These are phyloP conservation scores for Nemapogon koenigi DNA, from an alignment of 2,888 invertebrate genomes.

Conservation along the genomic window DNA sequence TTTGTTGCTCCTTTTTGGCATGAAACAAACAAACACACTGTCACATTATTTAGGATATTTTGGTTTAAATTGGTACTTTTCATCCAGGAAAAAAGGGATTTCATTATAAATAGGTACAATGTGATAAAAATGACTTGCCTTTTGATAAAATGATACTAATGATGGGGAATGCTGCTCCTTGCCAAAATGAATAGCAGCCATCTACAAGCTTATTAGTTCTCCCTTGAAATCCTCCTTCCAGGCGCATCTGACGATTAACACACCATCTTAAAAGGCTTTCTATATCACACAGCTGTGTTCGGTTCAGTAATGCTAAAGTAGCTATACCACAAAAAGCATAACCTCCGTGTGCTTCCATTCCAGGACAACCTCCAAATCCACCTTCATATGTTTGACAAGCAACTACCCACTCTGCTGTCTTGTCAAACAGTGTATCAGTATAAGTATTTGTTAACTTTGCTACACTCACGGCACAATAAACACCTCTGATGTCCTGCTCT, in stretches of 20 bases:
- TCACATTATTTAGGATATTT: no score
- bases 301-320: slow-evolving; percentile 81
- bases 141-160: slow-evolving; percentile 76
- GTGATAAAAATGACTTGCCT: slow-evolving; percentile 28
- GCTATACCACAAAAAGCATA: slow-evolving; percentile 98
- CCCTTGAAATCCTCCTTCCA: slow-evolving; percentile 97
- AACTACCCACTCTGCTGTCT: slow-evolving; percentile 91
- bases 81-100: no score
- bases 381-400: slow-evolving; percentile 99
- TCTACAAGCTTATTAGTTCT: slow-evolving; percentile 98
- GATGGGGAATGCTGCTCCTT: slow-evolving; percentile 90
- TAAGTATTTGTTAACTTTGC: slow-evolving; percentile 86
- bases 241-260: slow-evolving; percentile 87
- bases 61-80: no score
- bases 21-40: no score
- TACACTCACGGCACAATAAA: slow-evolving; percentile 94
- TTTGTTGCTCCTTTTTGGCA: no score
- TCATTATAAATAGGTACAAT: no score
- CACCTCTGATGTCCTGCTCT: slow-evolving; percentile 92
- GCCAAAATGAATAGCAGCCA: slow-evolving; percentile 99
- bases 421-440: slow-evolving; percentile 78
- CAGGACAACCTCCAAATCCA: slow-evolving; percentile 89
- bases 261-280: slow-evolving; percentile 86
- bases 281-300: slow-evolving; percentile 76
- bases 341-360: slow-evolving; percentile 99